phyloP scores from a whole-genome alignment of 1,140 invertebrate genomes.

The Diachasmimorpha longicaudata region DNA sequence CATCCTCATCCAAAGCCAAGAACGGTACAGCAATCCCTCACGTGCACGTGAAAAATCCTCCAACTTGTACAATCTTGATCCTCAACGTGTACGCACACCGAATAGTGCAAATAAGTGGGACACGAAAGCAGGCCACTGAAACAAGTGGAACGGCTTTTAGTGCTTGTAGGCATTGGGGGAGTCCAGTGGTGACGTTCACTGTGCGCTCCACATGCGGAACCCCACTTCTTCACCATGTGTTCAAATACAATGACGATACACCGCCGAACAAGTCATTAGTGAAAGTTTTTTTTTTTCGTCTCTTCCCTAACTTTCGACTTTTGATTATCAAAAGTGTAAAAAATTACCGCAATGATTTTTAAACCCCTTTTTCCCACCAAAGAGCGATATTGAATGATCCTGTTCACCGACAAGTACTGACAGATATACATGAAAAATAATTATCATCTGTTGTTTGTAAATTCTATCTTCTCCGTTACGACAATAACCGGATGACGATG shows the following conservation, averaged over 20 bases:
- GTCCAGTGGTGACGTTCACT: not conserved
- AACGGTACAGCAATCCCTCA: not conserved
- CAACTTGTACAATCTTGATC: not conserved
- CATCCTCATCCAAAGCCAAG: no score
- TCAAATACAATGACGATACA: not conserved
- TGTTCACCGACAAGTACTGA: no score
- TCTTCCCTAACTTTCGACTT: constrained; percentile 54
- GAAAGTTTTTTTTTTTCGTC: constrained; percentile 48
- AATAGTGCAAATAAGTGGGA: constrained; percentile 48
- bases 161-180: constrained; percentile 41
- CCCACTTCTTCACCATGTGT: not conserved
- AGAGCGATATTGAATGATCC: no score
- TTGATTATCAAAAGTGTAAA: not conserved
- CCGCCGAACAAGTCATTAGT: constrained; percentile 45
- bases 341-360: not conserved
- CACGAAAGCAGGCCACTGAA: constrained; percentile 62
- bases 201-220: constrained; percentile 36
- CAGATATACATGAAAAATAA: not conserved
- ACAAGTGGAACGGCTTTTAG: constrained; percentile 62
- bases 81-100: not conserved
- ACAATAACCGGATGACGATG: constrained; percentile 10
- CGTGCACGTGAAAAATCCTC: not conserved
- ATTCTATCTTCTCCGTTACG: not conserved
- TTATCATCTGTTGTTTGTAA: not conserved
- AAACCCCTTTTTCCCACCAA: not conserved